phyloP scores from a whole-genome alignment of 2,888 invertebrate species.

The Diarsia rubi region DNA sequence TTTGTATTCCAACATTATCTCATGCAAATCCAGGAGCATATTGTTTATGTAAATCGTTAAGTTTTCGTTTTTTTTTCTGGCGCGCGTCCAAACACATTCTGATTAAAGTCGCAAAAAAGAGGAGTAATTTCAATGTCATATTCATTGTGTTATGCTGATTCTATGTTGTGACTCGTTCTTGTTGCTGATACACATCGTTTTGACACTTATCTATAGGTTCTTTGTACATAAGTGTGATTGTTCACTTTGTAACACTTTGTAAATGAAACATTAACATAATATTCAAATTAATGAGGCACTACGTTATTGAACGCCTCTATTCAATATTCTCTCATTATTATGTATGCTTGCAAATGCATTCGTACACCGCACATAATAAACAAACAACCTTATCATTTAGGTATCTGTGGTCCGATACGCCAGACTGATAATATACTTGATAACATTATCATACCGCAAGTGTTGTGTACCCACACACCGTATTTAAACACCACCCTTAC shows the following conservation, averaged over 20 bases:
- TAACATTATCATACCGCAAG: constrained; percentile 71
- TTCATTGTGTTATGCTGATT: constrained; percentile 34
- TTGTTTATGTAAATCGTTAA: constrained; percentile 40
- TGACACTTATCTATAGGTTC: neutral
- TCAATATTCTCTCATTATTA: constrained; percentile 44
- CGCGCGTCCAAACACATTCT: constrained; percentile 46
- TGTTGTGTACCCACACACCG: constrained; percentile 19
- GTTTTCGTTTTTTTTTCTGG: constrained; percentile 52
- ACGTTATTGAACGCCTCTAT: constrained; percentile 13
- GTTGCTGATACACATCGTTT: constrained; percentile 29
- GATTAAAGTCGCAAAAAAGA: constrained; percentile 45
- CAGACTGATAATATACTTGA: constrained; percentile 76
- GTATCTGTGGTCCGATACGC: constrained; percentile 75
- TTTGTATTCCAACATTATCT: constrained; percentile 25
- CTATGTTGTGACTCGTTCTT: constrained; percentile 32
- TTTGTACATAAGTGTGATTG: neutral
- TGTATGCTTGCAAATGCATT: constrained; percentile 63
- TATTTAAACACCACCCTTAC: constrained; percentile 47
- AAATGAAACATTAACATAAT: constrained; percentile 25
- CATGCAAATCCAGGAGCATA: constrained; percentile 24
- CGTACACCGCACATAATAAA: constrained; percentile 69
- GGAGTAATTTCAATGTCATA: constrained; percentile 47
- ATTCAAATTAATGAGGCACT: constrained; percentile 30
- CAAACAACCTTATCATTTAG: constrained; percentile 77
- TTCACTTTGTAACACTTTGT: neutral